These are phyloP conservation scores for Eublepharis macularius DNA, from an alignment of 2,113 vertebrate species.

Conservation along the genomic window DNA sequence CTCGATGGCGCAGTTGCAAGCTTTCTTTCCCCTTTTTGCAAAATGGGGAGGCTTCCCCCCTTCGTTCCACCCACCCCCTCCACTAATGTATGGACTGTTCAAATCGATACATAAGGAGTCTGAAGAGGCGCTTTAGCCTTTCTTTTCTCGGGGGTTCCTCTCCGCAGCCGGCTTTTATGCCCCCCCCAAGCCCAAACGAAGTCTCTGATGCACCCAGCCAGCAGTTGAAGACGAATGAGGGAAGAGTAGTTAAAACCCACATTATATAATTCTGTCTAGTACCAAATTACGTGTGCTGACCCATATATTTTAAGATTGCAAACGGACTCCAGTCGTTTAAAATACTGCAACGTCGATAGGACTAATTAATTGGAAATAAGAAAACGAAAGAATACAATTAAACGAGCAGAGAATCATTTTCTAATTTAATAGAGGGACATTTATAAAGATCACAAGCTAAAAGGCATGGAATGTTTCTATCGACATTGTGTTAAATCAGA, in stretches of 20 bases:
- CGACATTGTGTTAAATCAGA: slow-evolving; percentile 79
- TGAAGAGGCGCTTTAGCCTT: neutral
- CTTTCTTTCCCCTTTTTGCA: neutral
- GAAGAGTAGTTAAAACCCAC: slow-evolving; percentile 75
- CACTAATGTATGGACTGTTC: neutral
- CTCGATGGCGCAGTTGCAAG: neutral
- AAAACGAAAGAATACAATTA: slow-evolving; percentile 85
- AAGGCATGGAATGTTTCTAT: slow-evolving; percentile 80
- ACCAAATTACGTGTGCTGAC: slow-evolving; percentile 70
- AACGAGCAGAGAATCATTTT: slow-evolving; percentile 88
- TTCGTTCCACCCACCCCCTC: neutral
- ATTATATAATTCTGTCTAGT: slow-evolving; percentile 74
- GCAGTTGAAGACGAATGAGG: slow-evolving; percentile 71
- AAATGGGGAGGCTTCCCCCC: neutral
- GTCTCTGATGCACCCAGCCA: neutral
- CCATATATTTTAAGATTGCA: slow-evolving; percentile 78
- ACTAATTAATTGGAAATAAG: slow-evolving; percentile 88
- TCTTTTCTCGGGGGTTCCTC: neutral
- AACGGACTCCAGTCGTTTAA: slow-evolving; percentile 82
- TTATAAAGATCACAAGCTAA: slow-evolving; percentile 86
- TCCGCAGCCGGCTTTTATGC: neutral
- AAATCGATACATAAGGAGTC: neutral
- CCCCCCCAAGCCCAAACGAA: neutral
- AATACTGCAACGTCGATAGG: slow-evolving; percentile 85
- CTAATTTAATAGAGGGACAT: slow-evolving; percentile 86